Base-by-base conservation (phyloP, 2,113 vertebrate genomes). In the Hiodon tergisus region DNA sequence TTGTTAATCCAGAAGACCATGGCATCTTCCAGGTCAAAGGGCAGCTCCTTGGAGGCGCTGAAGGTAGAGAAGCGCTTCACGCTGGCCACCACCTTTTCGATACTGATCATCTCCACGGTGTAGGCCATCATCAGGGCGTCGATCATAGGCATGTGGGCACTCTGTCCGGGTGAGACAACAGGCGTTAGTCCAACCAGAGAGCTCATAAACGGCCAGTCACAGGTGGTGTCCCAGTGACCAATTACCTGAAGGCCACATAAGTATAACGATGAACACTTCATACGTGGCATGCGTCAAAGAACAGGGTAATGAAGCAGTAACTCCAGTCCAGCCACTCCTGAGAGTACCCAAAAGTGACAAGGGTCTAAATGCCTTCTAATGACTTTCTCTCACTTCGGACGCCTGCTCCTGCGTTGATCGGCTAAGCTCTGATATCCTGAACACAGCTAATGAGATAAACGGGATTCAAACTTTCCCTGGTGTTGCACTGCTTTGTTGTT, bases 1-100 rank as follows among this genome's bases (percentile, higher is more conserved):
- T 99, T 99, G 88, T 99, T 99, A 79, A 99, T 95, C 97, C 97
- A 99, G 92, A 99, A 98, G 77, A 99, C 90, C 97, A 99, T 99
- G 10, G 97, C 97, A 47, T 99, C 97, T 85, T 99, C 97, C 3
- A 99, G 85, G 88, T 98, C 97, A 48, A 98, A 99, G 5, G 97
- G 97, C n/a, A 99, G 91, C 78, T 99, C 96, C 79, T 98, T 96
- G 0, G 96, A 98, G 90, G 97, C 96, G 78, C 95, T 97, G 88
- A 99, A 99, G 0, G 97, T 98, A 46, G 97, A 98, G 86, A 99
- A 99, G 79, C 95, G 95, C 80, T 96, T 94, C 83, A 99, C 94
- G 0, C 95, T 97, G 57, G 94, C 92, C 55, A 99, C 96, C 70
- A 98, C 97, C 83, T 96, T 98, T 77, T 99, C 97, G 0, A 98